Conservation (phyloP, 2,888 invertebrate species). For the Hipparchia sbordonii region DNA sequence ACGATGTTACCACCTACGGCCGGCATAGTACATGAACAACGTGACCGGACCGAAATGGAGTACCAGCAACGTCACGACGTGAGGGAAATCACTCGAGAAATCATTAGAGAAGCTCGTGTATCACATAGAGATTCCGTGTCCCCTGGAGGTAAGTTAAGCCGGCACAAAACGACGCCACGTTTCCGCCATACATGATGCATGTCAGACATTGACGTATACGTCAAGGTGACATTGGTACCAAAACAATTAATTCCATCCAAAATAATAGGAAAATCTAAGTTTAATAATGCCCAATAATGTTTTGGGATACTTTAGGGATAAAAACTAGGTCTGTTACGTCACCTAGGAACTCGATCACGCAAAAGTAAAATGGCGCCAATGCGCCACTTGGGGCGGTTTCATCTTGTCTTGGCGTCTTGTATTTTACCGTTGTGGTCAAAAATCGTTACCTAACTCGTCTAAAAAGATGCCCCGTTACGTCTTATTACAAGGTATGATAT, state of each 20-base stretch:
- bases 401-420: conserved; percentile 7
- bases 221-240: conserved; percentile 81
- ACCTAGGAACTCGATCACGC: conserved; percentile 60
- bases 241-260: conserved; percentile 68
- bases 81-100: conserved; percentile 74
- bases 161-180: conserved; percentile 75
- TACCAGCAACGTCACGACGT: conserved; percentile 77
- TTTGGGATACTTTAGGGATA: conserved; percentile 43
- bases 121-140: conserved; percentile 74
- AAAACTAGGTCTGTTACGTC: conserved; percentile 74
- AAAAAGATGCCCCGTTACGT: conserved; percentile 21
- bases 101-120: conserved; percentile 74
- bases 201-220: conserved; percentile 81
- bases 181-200: conserved; percentile 82
- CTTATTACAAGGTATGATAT: conserved; percentile 14
- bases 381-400: conserved; percentile 45
- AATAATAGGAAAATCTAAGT: conserved; percentile 52
- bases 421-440: conserved; percentile 8
- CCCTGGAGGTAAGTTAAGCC: conserved; percentile 73
- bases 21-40: conserved; percentile 76
- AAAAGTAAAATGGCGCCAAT: conserved; percentile 81
- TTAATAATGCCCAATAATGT: conserved; percentile 37
- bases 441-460: neutral
- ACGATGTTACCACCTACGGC: conserved; percentile 80
- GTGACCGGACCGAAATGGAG: conserved; percentile 78